Evolutionary conservation across 2,113 vertebrate species (phyloP).

Genomic region (Dromiciops gliroides): DNA sequence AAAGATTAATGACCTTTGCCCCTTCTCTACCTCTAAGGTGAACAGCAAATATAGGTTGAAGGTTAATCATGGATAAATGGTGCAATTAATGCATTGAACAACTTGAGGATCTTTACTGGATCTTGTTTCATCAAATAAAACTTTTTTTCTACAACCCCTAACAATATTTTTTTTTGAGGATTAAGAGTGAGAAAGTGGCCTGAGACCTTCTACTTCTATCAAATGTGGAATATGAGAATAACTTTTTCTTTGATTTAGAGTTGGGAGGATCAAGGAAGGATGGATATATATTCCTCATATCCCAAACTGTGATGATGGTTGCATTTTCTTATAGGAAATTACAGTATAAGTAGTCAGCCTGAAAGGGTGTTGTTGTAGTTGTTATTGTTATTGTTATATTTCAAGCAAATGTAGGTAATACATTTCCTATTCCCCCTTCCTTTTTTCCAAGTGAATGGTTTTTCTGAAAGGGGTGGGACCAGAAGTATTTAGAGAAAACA

Average conservation of each 20-base stretch:
- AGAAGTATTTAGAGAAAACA: not conserved
- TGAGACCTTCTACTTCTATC: not conserved
- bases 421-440: not conserved
- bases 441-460: not conserved
- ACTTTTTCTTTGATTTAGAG: not conserved
- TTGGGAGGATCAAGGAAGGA: too few relatives aligned
- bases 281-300: not conserved
- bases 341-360: not conserved
- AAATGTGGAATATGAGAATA: not conserved
- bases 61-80: not conserved
- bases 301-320: not conserved
- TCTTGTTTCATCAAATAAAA: slow-evolving; percentile 6
- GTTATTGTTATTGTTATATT: not conserved
- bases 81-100: slow-evolving; percentile 8
- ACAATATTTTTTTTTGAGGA: not conserved
- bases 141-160: not conserved
- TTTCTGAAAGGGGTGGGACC: not conserved
- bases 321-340: not conserved
- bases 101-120: not conserved
- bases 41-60: not conserved
- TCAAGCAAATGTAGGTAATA: not conserved
- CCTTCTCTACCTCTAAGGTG: not conserved
- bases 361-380: not conserved
- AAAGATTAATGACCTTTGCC: not conserved
- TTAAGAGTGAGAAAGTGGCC: not conserved